These are phyloP conservation scores for Fissipunctia ypsillon DNA, from an alignment of 2,888 invertebrate species.

Conservation along the genomic window DNA sequence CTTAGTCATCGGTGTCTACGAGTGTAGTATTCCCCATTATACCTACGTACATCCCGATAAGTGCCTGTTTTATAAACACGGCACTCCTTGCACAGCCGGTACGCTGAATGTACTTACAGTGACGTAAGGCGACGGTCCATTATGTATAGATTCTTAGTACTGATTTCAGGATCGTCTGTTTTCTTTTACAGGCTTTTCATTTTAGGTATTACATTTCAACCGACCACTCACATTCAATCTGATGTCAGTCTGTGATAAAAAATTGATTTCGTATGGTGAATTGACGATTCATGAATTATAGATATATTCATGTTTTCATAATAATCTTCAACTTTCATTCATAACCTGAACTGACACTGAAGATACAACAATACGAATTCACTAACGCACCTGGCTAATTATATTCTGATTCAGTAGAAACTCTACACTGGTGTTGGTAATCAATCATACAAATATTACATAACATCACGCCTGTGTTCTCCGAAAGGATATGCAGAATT, in stretches of 20 bases:
- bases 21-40: constrained; percentile 66
- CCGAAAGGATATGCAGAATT: neutral
- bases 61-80: constrained; percentile 75
- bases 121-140: constrained; percentile 5
- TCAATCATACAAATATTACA: neutral
- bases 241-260: neutral
- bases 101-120: constrained; percentile 30
- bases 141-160: constrained; percentile 3
- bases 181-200: neutral
- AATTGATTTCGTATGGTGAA: neutral
- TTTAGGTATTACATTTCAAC: neutral
- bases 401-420: constrained; percentile 7
- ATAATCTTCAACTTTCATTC: neutral
- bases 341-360: neutral
- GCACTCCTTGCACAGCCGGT: constrained; percentile 55
- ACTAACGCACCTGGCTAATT: neutral
- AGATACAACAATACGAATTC: constrained; percentile 3
- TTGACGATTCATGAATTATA: neutral
- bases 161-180: constrained; percentile 11
- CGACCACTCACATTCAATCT: neutral
- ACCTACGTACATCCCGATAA: constrained; percentile 67
- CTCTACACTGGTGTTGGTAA: neutral
- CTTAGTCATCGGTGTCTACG: constrained; percentile 72
- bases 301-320: neutral
- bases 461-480: no score